Conservation (phyloP, 2,797 vertebrate species). For the Pagetopsis macropterus region DNA sequence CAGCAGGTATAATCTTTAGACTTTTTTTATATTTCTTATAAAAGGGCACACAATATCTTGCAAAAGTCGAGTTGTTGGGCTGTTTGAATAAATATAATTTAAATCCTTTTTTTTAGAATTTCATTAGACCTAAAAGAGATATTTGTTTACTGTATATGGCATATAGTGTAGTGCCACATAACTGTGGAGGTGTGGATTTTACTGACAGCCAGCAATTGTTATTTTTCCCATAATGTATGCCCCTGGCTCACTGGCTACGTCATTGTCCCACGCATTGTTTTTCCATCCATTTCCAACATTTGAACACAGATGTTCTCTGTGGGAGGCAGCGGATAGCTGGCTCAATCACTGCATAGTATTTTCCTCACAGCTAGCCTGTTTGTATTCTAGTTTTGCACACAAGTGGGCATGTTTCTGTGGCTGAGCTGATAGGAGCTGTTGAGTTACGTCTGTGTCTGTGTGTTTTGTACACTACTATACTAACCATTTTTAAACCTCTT, state of each 20-base stretch:
- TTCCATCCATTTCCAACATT: conserved; percentile 52
- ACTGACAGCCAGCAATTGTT: conserved; percentile 56
- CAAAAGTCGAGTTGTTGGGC: conserved; percentile 26
- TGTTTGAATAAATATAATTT: background rate
- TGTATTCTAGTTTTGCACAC: conserved; percentile 35
- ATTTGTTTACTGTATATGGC: conserved; percentile 41
- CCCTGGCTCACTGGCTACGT: conserved; percentile 45
- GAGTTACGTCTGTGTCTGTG: conserved; percentile 20
- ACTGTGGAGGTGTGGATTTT: conserved; percentile 51
- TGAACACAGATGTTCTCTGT: conserved; percentile 58
- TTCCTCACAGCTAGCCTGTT: conserved; percentile 40
- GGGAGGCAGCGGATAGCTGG: conserved; percentile 55
- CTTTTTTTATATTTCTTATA: conserved; percentile 1
- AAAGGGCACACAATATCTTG: conserved; percentile 2
- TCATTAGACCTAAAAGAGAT: conserved; percentile 32
- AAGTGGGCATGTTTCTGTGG: conserved; percentile 43
- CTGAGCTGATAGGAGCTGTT: conserved; percentile 21
- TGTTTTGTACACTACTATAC: conserved; percentile 26
- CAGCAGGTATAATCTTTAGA: conserved; percentile 26
- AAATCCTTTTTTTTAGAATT: conserved; percentile 26
- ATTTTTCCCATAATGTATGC: conserved; percentile 51
- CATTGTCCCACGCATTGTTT: conserved; percentile 61
- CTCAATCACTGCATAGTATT: conserved; percentile 37
- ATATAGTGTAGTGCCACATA: conserved; percentile 34
- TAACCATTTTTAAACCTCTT: conserved; percentile 14